These are phyloP conservation scores for Cheilosia vernalis DNA, from an alignment of 2,888 invertebrate genomes.

Conservation along the genomic window DNA sequence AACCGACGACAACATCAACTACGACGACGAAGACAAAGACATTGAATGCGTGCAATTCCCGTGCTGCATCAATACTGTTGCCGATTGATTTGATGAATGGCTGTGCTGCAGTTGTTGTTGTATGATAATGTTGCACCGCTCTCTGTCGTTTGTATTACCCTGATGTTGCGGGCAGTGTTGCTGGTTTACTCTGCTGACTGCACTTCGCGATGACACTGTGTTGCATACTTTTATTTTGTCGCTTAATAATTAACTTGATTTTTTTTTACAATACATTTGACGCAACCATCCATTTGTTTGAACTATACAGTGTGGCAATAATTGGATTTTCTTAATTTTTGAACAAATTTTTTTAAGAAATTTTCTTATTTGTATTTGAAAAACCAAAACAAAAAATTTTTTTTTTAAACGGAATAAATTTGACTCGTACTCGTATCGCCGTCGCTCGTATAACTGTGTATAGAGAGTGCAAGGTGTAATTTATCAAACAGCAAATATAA, in stretches of 20 bases:
- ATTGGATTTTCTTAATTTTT: slow-evolving; percentile 50
- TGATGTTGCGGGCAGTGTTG: slow-evolving; percentile 60
- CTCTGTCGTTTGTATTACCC: slow-evolving; percentile 52
- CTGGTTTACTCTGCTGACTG: slow-evolving; percentile 40
- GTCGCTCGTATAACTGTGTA: slow-evolving; percentile 75
- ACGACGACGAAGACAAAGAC: slow-evolving; percentile 77
- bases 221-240: slow-evolving; percentile 46
- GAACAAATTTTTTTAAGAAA: slow-evolving; percentile 58
- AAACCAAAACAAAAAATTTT: slow-evolving; percentile 46
- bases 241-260: slow-evolving; percentile 49
- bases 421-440: slow-evolving; percentile 70
- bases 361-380: slow-evolving; percentile 36
- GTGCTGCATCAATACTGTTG: slow-evolving; percentile 75
- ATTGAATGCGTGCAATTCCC: slow-evolving; percentile 74
- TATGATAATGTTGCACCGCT: slow-evolving; percentile 70
- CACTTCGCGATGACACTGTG: slow-evolving; percentile 71
- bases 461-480: slow-evolving; percentile 71
- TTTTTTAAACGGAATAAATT: slow-evolving; percentile 37
- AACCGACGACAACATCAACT: slow-evolving; percentile 77
- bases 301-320: slow-evolving; percentile 75
- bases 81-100: slow-evolving; percentile 75
- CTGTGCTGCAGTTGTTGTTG: slow-evolving; percentile 54
- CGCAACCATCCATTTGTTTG: slow-evolving; percentile 73
- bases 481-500: slow-evolving; percentile 64
- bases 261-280: slow-evolving; percentile 44